Percentiles rank a stretch among this genome's conserved stretches.
phyloP scores from a whole-genome alignment of 2,113 vertebrate genomes.

The Podarcis raffonei region DNA sequence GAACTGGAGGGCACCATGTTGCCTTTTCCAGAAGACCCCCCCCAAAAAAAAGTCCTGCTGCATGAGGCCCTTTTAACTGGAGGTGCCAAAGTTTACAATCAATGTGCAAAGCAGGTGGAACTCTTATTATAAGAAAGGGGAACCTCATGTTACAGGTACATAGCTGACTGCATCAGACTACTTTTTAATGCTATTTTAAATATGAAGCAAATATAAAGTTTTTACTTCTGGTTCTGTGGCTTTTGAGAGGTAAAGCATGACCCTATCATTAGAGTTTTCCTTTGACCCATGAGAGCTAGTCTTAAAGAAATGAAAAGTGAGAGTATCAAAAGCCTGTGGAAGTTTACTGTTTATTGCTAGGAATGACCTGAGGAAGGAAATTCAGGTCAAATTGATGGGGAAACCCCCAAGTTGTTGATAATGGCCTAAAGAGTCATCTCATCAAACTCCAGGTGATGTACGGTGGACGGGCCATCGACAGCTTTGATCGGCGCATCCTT shows the following conservation, averaged over 20 bases:
- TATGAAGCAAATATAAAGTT: no score
- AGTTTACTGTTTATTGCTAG: neutral
- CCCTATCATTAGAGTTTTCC: no score
- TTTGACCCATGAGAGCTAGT: neutral
- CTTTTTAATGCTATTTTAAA: no score
- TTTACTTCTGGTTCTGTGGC: no score
- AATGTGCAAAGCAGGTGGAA: no score
- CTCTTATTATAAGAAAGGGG: neutral
- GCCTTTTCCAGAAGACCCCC: no score
- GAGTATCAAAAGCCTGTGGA: no score
- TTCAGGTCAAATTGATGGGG: neutral
- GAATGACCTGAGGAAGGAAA: no score
- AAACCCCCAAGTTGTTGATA: no score
- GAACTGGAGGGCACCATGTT: no score
- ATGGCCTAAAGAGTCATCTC: neutral
- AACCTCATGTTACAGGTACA: neutral
- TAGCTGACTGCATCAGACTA: no score
- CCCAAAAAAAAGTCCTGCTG: neutral
- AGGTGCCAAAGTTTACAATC: neutral
- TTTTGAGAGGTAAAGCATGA: no score
- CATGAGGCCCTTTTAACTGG: neutral
- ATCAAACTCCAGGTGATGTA: constrained; percentile 89
- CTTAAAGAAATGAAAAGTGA: neutral
- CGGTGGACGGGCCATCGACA: constrained; percentile 89
- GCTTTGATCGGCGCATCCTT: constrained; percentile 95